A percentile compares a stretch with the other conserved stretches of the same genome.
Conservation (phyloP, 1,140 invertebrate species). For the Oryctes rhinoceros region DNA sequence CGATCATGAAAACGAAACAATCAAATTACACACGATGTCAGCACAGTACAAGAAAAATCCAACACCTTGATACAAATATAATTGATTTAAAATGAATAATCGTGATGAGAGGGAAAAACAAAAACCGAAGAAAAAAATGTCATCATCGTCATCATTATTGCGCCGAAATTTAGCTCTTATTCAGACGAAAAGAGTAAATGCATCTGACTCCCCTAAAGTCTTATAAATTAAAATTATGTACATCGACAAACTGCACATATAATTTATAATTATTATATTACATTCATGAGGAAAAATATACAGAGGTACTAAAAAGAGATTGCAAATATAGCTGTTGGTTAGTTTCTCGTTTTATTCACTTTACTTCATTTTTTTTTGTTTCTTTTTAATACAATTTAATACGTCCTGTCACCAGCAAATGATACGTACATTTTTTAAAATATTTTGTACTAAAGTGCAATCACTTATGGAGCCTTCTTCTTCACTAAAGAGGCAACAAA, state of each 20-base stretch:
- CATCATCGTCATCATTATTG: not conserved
- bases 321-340: slow-evolving; percentile 53
- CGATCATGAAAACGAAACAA: not conserved
- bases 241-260: slow-evolving; percentile 60
- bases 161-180: not conserved
- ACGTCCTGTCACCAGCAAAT: slow-evolving; percentile 18
- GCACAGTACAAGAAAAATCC: not conserved
- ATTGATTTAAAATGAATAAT: not conserved
- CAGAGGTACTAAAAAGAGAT: slow-evolving; percentile 56
- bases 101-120: not conserved
- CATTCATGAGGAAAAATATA: slow-evolving; percentile 57
- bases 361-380: slow-evolving; percentile 27
- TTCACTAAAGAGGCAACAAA: slow-evolving; percentile 42
- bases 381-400: slow-evolving; percentile 18
- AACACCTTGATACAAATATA: slow-evolving; percentile 5
- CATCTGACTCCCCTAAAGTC: not conserved
- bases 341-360: slow-evolving; percentile 20
- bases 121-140: no score
- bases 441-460: slow-evolving; percentile 60
- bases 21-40: not conserved
- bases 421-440: slow-evolving; percentile 41
- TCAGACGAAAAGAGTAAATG: slow-evolving; percentile 21
- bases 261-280: slow-evolving; percentile 53
- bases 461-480: slow-evolving; percentile 47
- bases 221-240: slow-evolving; percentile 55